Conservation (phyloP, 1,140 invertebrate species). For the Drosophila carrolli region DNA sequence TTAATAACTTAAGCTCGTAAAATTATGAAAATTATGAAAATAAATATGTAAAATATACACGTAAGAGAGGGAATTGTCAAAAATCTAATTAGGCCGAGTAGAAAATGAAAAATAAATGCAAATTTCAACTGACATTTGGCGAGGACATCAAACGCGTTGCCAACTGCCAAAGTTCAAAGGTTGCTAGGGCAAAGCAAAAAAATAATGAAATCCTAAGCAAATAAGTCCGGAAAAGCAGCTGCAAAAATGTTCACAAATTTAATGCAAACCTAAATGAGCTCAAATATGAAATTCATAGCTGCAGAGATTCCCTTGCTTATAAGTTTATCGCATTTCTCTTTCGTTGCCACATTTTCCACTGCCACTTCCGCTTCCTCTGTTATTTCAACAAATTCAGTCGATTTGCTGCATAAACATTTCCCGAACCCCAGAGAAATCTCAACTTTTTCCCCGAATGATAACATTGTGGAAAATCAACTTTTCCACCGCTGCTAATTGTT, state of each 20-base stretch:
- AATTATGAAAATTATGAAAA: constrained; percentile 81
- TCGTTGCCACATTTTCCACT: constrained; percentile 26
- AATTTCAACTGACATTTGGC: constrained; percentile 57
- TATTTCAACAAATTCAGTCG: constrained; percentile 83
- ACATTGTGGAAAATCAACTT: constrained; percentile 51
- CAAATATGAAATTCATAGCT: constrained; percentile 20
- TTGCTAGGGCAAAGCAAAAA: constrained; percentile 34
- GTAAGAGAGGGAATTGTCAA: constrained; percentile 18
- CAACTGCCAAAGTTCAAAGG: constrained; percentile 63
- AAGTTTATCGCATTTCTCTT: constrained; percentile 70
- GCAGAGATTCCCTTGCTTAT: constrained; percentile 39
- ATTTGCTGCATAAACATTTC: constrained; percentile 81
- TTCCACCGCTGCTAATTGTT: constrained; percentile 58
- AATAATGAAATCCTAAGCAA: constrained; percentile 60
- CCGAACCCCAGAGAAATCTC: constrained; percentile 8
- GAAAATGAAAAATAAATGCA: constrained; percentile 37
- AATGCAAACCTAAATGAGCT: constrained; percentile 70
- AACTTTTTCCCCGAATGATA: constrained; percentile 62
- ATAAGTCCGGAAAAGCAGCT: constrained; percentile 64
- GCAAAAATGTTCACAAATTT: constrained; percentile 59
- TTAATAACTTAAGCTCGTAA: constrained; percentile 81
- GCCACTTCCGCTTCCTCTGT: constrained; percentile 38
- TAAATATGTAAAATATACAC: constrained; percentile 57
- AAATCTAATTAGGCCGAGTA: constrained; percentile 60
- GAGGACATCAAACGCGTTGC: constrained; percentile 33